A percentile compares a stretch with the other conserved stretches of the same genome.
phyloP scores from a whole-genome alignment of 1,140 invertebrate genomes.

The Physella acuta region DNA sequence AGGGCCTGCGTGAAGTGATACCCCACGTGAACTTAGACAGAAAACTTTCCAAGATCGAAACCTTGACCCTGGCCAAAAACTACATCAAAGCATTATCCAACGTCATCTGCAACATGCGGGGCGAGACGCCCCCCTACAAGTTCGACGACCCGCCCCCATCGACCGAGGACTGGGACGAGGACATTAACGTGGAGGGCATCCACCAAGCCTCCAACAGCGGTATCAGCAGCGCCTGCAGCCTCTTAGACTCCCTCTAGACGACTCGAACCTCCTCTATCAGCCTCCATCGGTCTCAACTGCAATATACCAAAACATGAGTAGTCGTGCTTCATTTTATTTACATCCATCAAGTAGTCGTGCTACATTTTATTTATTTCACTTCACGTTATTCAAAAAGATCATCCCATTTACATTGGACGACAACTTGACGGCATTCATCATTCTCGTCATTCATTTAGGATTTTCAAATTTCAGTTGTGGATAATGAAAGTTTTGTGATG shows the following conservation, averaged over 20 bases:
- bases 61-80: constrained; percentile 83
- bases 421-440: too few species aligned
- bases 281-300: too few species aligned
- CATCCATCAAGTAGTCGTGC: too few species aligned
- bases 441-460: too few species aligned
- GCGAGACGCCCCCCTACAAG: constrained; percentile 69
- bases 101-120: constrained; percentile 79
- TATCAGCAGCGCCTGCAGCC: not conserved
- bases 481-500: too few species aligned
- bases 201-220: not conserved
- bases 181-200: not conserved
- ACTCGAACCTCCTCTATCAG: too few species aligned
- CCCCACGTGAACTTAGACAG: constrained; percentile 83
- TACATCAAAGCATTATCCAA: constrained; percentile 88
- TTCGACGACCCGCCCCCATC: constrained; percentile 22
- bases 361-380: too few species aligned
- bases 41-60: constrained; percentile 84
- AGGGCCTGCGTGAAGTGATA: constrained; percentile 82
- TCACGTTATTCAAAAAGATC: too few species aligned
- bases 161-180: not conserved
- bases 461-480: too few species aligned
- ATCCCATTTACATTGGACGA: too few species aligned
- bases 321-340: too few species aligned
- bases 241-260: constrained; percentile 7
- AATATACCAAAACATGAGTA: too few species aligned